Conservation (phyloP, 1,140 invertebrate species). For the Drosophila sp. region DNA sequence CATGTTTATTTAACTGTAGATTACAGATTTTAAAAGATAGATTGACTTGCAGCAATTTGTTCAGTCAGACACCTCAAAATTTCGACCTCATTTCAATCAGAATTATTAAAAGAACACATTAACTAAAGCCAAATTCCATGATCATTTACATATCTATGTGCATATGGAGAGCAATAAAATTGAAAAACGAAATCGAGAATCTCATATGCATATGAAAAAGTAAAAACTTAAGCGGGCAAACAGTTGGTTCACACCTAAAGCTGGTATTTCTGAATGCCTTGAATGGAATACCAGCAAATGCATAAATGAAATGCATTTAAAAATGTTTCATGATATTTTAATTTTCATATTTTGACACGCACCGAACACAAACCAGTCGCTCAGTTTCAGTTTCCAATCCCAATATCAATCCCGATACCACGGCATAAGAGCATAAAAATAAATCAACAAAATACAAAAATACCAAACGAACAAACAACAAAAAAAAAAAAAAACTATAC, state of each 20-base stretch:
- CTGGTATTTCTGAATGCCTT: slow-evolving; percentile 40
- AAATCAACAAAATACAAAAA: slow-evolving; percentile 29
- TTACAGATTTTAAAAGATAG: no score
- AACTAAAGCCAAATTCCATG: background rate
- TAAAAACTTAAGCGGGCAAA: slow-evolving; percentile 1
- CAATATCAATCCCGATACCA: slow-evolving; percentile 1
- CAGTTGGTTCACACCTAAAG: slow-evolving; percentile 38
- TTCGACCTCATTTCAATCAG: background rate
- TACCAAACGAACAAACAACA: background rate
- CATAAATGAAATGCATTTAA: slow-evolving; percentile 58
- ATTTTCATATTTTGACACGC: slow-evolving; percentile 78
- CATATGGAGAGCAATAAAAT: background rate
- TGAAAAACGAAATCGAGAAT: background rate
- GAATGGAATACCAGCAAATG: slow-evolving; percentile 19
- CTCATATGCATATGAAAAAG: background rate
- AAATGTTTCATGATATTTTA: slow-evolving; percentile 56
- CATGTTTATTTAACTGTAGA: no score
- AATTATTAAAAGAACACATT: background rate
- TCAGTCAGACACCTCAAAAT: background rate
- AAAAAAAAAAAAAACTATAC: background rate
- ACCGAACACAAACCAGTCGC: background rate
- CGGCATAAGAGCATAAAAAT: slow-evolving; percentile 43
- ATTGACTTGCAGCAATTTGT: no score
- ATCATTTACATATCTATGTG: background rate
- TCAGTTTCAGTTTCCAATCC: background rate